A percentile compares a stretch with the other conserved stretches of the same genome.
Conservation (phyloP, 2,113 vertebrate species). For the Pelodiscus sinensis region DNA sequence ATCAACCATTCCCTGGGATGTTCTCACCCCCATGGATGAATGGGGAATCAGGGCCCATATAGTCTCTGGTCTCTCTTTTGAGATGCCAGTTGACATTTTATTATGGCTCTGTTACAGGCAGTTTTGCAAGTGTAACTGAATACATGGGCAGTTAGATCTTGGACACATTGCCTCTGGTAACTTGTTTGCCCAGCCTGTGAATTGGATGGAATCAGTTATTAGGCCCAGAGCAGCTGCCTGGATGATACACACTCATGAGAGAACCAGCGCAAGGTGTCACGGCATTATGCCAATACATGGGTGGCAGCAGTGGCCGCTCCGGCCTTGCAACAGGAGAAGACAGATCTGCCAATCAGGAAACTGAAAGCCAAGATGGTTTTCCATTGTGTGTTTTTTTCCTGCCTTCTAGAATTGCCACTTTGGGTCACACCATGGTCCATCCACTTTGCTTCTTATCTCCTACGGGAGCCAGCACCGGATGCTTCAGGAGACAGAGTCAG, state of each 20-base stretch:
- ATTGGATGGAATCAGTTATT: background rate
- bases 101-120: background rate
- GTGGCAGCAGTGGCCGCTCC: background rate
- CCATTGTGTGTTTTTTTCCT: background rate
- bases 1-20: no score
- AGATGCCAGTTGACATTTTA: no score
- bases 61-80: no score
- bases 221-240: background rate
- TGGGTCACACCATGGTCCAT: background rate
- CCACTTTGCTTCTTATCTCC: background rate
- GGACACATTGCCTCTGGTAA: background rate
- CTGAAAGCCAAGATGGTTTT: background rate
- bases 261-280: background rate
- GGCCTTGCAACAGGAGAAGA: background rate
- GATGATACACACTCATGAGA: background rate
- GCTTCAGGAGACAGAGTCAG: background rate
- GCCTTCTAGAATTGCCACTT: background rate
- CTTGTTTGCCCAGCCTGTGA: background rate
- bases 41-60: no score
- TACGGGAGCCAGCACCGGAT: no score
- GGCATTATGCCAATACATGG: background rate
- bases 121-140: background rate
- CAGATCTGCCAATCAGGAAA: background rate
- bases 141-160: background rate
- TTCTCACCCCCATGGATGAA: no score